These are phyloP conservation scores for Caenorhabditis elegans DNA, from an alignment of 1,140 invertebrate species.

Conservation along the genomic window WBcel235 BX284606.5:13547501-13548000, in stretches of 20 bases:
- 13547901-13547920: slow-evolving; percentile 9
- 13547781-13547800: neutral
- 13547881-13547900: neutral
- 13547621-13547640: slow-evolving; percentile 50
- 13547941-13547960: neutral
- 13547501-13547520: slow-evolving; percentile 55
- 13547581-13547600: neutral
- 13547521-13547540: slow-evolving; percentile 60
- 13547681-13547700: slow-evolving; percentile 55
- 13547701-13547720: neutral
- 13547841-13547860: neutral
- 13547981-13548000: neutral
- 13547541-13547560: slow-evolving; percentile 59
- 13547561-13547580: slow-evolving; percentile 46
- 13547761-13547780: neutral
- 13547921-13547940: neutral
- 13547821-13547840: neutral
- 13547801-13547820: neutral
- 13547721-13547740: neutral
- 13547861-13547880: neutral
- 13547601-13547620: neutral
- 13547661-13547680: slow-evolving; percentile 55
- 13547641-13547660: slow-evolving; percentile 59
- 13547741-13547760: neutral
- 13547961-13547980: neutral